Base-by-base conservation (phyloP, 2,113 vertebrate species). In the Epinephelus moara region DNA sequence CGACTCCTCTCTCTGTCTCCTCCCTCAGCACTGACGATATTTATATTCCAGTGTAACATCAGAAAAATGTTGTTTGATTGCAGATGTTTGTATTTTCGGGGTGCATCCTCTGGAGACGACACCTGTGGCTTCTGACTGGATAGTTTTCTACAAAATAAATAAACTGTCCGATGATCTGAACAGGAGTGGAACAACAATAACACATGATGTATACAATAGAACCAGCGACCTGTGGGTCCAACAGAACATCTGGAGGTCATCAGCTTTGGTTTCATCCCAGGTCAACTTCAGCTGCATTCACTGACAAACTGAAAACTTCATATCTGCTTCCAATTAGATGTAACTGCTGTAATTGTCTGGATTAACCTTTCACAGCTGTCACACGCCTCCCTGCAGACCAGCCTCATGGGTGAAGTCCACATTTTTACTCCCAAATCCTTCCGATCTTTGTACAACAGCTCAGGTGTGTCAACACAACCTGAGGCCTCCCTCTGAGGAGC, bases 311-410 rank as follows among this genome's bases (percentile, higher is more conserved):
- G 57, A 74, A 59, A 76, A 30, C 56, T 18, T 63, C 55, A 49
- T 50, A 33, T 21, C 61, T 75, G 76, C 62, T 53, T 83, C 50
- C 76, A 56, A 7, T 81, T 67, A 74, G 3, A 47, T 40, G 0
- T 21, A 70, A 84, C 14, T 56, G 84, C 80, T 81, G 21, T 75
- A 57, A 84, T 75, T 25, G 50, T 66, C 21, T 27, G 53, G 64
- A 33, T 72, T 40, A 33, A 79, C 79, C 75, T 69, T 61, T 63
- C 13, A 53, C 63, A 52, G 49, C 55, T 42, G 40, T 66, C 52
- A 45, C 81, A 69, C 13, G 13, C 8, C 37, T 67, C 70, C 6
- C 56, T 33, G 53, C 47, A 42, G 57, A 56, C 37, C 0, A 50
- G n/a, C 50, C 30, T 52, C 15, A 4, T 50, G 68, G 30, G 4